Conservation (phyloP, 2,888 invertebrate genomes). For the Chymomyza procnemis region DNA sequence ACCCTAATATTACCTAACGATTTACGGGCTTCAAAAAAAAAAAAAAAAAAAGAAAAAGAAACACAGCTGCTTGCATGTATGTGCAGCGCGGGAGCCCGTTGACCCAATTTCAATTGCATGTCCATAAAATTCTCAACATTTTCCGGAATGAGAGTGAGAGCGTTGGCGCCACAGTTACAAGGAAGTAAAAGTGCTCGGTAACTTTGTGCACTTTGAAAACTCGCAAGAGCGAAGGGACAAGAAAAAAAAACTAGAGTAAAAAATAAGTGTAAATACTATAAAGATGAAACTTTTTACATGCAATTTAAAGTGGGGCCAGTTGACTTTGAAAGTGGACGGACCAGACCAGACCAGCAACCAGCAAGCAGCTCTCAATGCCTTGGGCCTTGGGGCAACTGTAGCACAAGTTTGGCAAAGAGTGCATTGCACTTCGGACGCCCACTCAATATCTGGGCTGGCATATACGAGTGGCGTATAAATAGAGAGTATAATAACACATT, state of each 20-base stretch:
- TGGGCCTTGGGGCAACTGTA: background rate
- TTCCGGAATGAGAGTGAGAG: background rate
- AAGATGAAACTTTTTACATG: background rate
- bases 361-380: background rate
- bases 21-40: no score
- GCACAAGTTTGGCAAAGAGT: background rate
- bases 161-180: background rate
- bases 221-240: background rate
- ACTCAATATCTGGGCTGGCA: background rate
- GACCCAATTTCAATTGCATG: slow-evolving; percentile 12
- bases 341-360: slow-evolving; percentile 21
- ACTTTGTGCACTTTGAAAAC: background rate
- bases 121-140: background rate
- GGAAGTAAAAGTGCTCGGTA: background rate
- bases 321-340: slow-evolving; percentile 27
- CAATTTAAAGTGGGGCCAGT: background rate
- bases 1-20: no score
- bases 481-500: background rate
- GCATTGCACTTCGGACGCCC: background rate
- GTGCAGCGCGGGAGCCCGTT: background rate
- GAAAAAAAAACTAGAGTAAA: background rate
- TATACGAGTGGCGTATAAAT: background rate
- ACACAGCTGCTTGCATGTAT: background rate
- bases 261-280: background rate
- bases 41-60: no score